phyloP scores from a whole-genome alignment of 2,113 vertebrate genomes.

The Myocastor coypus region DNA sequence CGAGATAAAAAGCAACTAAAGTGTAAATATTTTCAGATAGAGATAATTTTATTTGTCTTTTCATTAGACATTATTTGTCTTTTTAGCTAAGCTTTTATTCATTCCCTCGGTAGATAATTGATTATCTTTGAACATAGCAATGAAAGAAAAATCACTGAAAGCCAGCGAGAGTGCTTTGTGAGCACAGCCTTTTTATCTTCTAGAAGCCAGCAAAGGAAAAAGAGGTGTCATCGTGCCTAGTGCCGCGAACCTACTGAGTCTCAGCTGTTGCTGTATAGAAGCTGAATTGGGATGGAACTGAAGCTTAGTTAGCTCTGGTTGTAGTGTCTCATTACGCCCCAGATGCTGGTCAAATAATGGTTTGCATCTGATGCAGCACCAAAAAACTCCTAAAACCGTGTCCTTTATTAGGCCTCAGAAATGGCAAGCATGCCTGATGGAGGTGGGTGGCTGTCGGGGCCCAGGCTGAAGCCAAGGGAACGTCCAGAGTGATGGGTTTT shows the following conservation, averaged over 20 bases:
- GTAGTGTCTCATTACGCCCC: neutral
- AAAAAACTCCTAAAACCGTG: neutral
- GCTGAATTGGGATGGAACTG: neutral
- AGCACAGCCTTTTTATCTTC: neutral
- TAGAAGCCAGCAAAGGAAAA: neutral
- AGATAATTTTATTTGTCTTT: constrained; percentile 14
- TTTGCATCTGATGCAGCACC: neutral
- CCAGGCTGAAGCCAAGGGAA: neutral
- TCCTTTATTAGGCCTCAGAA: neutral
- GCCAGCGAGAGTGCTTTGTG: neutral
- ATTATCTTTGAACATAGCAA: no score
- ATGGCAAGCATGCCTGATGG: neutral
- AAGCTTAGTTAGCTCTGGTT: neutral
- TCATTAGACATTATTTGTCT: neutral
- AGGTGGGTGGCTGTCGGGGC: neutral
- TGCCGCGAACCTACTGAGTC: neutral
- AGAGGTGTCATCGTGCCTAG: neutral
- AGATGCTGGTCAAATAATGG: no score
- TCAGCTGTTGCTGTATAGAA: neutral
- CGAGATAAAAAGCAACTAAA: neutral
- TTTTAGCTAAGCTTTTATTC: neutral
- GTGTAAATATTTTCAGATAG: neutral
- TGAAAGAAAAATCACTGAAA: constrained; percentile 1
- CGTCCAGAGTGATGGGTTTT: neutral
- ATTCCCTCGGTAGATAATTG: neutral